These are phyloP conservation scores for Leptonema lineaticorne DNA, from an alignment of 1,140 invertebrate genomes.

Conservation along the genomic window DNA sequence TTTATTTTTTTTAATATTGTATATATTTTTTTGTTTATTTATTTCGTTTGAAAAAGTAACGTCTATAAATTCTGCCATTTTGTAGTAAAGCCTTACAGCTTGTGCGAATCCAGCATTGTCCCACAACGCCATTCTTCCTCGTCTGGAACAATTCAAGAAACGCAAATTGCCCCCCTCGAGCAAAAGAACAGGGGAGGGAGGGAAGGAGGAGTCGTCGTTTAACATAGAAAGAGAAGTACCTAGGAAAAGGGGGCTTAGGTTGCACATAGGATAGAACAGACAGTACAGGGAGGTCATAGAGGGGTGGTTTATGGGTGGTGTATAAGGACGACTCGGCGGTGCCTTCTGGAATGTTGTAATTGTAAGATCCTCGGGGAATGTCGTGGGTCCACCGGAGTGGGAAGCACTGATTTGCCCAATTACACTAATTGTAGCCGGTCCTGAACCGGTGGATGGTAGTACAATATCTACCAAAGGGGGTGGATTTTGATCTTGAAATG, in stretches of 20 bases:
- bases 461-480: no score
- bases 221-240: no score
- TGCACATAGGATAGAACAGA: no score
- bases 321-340: slow-evolving; percentile 7
- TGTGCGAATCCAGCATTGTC: neutral
- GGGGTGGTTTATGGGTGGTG: slow-evolving; percentile 1
- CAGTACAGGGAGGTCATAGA: neutral
- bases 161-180: slow-evolving; percentile 30
- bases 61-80: no score
- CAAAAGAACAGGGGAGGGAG: neutral
- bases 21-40: no score
- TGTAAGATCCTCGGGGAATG: slow-evolving; percentile 34
- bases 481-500: neutral
- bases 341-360: slow-evolving; percentile 24
- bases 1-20: no score
- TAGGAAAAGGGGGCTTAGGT: neutral
- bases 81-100: no score
- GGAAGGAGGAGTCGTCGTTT: neutral
- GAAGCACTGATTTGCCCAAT: slow-evolving; percentile 32
- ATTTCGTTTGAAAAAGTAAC: no score
- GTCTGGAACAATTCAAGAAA: slow-evolving; percentile 30
- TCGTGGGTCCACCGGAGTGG: slow-evolving; percentile 30
- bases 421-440: slow-evolving; percentile 33
- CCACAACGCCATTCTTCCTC: slow-evolving; percentile 22
- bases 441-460: neutral